Percentiles rank a stretch among this genome's conserved stretches.
phyloP scores from a whole-genome alignment of 2,888 invertebrate species.

The Leucoptera coffeella region DNA sequence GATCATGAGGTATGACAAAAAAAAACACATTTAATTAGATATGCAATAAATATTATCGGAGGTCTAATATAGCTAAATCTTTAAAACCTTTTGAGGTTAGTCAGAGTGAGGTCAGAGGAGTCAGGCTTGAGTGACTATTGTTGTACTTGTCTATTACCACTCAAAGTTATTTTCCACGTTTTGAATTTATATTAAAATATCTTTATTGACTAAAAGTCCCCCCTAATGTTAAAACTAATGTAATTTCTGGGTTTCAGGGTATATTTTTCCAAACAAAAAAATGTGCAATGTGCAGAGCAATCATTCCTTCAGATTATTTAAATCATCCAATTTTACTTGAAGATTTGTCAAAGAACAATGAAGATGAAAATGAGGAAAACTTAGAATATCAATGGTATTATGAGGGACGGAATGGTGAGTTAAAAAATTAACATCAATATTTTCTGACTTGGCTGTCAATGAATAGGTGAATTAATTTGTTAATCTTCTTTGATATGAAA shows the following conservation, averaged over 20 bases:
- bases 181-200: neutral
- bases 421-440: too few relatives aligned
- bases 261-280: conserved; percentile 78
- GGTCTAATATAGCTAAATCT: too few relatives aligned
- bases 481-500: too few relatives aligned
- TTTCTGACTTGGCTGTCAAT: too few relatives aligned
- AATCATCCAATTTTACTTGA: conserved; percentile 77
- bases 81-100: too few relatives aligned
- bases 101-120: too few relatives aligned
- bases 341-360: conserved; percentile 12
- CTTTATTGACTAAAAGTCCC: neutral
- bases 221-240: neutral
- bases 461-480: too few relatives aligned
- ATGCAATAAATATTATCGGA: too few relatives aligned
- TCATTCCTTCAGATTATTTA: conserved; percentile 83
- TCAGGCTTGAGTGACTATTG: too few relatives aligned
- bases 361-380: conserved; percentile 31
- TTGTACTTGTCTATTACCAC: too few relatives aligned
- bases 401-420: conserved; percentile 91
- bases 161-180: neutral
- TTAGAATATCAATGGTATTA: conserved; percentile 92
- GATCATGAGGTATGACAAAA: too few relatives aligned
- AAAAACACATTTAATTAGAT: too few relatives aligned
- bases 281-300: conserved; percentile 90
- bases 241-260: conserved; percentile 41